These are phyloP conservation scores for Periophthalmodon schlosseri DNA, from an alignment of 2,113 vertebrate species.

Conservation along the genomic window DNA sequence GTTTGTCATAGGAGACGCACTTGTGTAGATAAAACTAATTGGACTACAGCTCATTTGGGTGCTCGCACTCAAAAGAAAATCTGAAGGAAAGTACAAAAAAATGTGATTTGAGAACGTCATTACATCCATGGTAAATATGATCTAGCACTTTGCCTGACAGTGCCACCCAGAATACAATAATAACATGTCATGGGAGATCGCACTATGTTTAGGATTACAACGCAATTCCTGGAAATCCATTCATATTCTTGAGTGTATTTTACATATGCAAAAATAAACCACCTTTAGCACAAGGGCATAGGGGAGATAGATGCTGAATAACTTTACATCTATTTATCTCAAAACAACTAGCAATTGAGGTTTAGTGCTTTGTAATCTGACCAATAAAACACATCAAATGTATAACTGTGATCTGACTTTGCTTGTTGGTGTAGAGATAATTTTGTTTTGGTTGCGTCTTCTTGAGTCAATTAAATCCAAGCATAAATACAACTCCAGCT, in stretches of 20 bases:
- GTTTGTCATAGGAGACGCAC: neutral
- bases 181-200: slow-evolving; percentile 1
- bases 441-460: neutral
- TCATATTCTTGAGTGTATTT: slow-evolving; percentile 1
- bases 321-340: neutral
- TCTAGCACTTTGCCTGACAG: slow-evolving; percentile 5
- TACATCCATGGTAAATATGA: slow-evolving; percentile 1
- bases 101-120: neutral
- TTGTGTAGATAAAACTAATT: neutral
- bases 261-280: slow-evolving; percentile 10
- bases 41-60: neutral
- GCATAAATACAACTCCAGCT: neutral
- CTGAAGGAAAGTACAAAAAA: neutral
- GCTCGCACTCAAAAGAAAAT: neutral
- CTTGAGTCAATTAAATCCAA: neutral
- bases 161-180: slow-evolving; percentile 8
- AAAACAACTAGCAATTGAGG: neutral
- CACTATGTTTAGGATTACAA: slow-evolving; percentile 7
- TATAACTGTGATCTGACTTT: neutral
- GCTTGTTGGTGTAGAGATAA: neutral
- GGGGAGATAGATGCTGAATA: neutral
- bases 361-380: neutral
- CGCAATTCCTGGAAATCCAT: neutral
- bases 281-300: neutral
- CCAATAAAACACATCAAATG: neutral